Base-by-base conservation (phyloP, 2,888 invertebrate genomes). In the Drosophila macrospina region DNA sequence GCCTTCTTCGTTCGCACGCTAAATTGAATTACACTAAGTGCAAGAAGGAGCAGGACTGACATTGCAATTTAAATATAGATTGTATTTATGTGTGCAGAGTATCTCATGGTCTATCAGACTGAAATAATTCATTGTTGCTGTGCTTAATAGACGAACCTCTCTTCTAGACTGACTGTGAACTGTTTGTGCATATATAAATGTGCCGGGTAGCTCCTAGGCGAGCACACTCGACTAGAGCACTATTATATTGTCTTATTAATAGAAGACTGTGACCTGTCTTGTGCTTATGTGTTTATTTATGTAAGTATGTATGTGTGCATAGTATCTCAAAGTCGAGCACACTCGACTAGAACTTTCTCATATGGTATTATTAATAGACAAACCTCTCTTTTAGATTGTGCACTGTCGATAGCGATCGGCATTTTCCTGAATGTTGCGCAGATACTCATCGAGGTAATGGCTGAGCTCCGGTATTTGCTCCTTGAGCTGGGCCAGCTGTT, bases 341-440 rank as follows among this genome's bases (percentile, higher is more conserved):
- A 20, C 8, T 48, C 6, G 3, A 30, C 8, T 26, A 26, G 0
- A 13, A 4, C 6, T 13, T 8, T n/a, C 4, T 11, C 6, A 5
- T n/a, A 20, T 20, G 20, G 20, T 2, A 1, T 32, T 10, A 1
- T 24, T 15, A 24, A 24, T 34, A 11, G 10, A 34, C 48, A 20
- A 50, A 50, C 32, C 34, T 36, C 32, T 30, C 50, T 13, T 47
- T 65, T 69, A 80, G 59, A 77, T 69, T 34, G 84, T 88, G 80
- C 95, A 96, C 74, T 93, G 93, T 85, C 95, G 93, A 89, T 95
- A 95, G 75, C 93, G 92, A 69, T 94, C 94, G 26, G 95, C 94
- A 81, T 93, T 93, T 44, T 89, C 87, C 78, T 94, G 94, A 73
- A 96, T 95, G 52, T 93, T 93, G 20, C 87, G 90, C 50, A 95